A percentile compares a stretch with the other conserved stretches of the same genome.
Conservation (phyloP, 2,888 invertebrate genomes). For the Bruchidius siliquastri region DNA sequence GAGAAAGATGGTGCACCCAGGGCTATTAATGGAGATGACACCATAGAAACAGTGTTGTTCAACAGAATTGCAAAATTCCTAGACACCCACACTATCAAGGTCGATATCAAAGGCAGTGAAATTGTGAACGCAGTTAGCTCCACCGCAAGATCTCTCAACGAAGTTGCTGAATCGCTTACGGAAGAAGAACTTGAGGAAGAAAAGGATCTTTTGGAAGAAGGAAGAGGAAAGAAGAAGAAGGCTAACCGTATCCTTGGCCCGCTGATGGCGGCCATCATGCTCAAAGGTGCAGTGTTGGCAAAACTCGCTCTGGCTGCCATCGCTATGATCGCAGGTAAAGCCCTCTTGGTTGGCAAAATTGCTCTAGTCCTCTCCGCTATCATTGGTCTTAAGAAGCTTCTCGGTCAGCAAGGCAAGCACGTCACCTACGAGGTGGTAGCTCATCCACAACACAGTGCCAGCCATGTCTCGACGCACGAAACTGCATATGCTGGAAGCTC, state of each 20-base stretch:
- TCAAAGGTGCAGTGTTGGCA: constrained; percentile 75
- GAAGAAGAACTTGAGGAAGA: constrained; percentile 49
- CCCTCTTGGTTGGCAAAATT: constrained; percentile 77
- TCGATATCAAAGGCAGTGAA: constrained; percentile 80
- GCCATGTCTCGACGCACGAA: constrained; percentile 67
- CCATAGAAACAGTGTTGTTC: constrained; percentile 60
- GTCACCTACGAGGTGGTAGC: constrained; percentile 85
- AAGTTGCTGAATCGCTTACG: constrained; percentile 62
- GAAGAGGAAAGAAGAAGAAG: constrained; percentile 76
- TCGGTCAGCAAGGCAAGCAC: constrained; percentile 71
- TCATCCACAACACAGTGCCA: constrained; percentile 73
- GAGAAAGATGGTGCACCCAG: constrained; percentile 75
- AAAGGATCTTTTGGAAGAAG: constrained; percentile 58
- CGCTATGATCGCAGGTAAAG: constrained; percentile 81
- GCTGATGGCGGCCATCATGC: constrained; percentile 66
- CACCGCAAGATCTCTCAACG: constrained; percentile 75
- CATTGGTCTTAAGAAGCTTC: constrained; percentile 77
- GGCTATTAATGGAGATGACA: constrained; percentile 60
- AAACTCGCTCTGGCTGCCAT: constrained; percentile 77
- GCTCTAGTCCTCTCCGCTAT: constrained; percentile 78
- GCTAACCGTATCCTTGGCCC: constrained; percentile 75
- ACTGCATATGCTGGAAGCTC: constrained; percentile 48
- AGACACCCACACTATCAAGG: constrained; percentile 74
- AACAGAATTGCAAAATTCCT: constrained; percentile 71
- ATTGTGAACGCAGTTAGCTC: constrained; percentile 75